phyloP scores from a whole-genome alignment of 2,888 invertebrate genomes.

The Pediacus dermestoides region DNA sequence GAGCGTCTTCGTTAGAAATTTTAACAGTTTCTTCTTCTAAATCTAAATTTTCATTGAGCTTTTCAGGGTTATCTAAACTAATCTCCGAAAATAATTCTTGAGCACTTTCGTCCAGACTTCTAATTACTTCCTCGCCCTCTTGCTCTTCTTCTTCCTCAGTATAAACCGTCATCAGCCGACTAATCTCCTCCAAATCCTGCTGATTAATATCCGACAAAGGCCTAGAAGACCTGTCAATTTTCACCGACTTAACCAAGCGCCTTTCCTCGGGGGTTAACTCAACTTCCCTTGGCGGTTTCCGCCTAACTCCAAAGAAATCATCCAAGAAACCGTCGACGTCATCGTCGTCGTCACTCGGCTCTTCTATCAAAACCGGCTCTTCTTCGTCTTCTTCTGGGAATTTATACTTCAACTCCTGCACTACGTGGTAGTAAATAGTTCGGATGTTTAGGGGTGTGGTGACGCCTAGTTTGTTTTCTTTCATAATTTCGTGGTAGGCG shows the following conservation, averaged over 20 bases:
- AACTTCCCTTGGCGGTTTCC: conserved; percentile 3
- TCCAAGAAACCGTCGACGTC: conserved; percentile 19
- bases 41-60: too few relatives aligned
- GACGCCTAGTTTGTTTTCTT: conserved; percentile 32
- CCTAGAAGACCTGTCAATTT: conserved; percentile 20
- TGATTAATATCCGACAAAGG: conserved; percentile 38
- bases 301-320: conserved; percentile 17
- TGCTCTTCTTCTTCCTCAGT: conserved; percentile 11
- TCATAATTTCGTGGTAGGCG: conserved; percentile 18
- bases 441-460: conserved; percentile 26
- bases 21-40: too few relatives aligned
- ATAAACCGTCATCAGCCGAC: conserved; percentile 28
- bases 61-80: too few relatives aligned
- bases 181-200: conserved; percentile 34
- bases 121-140: not conserved
- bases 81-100: not conserved
- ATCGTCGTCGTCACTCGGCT: conserved; percentile 7
- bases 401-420: conserved; percentile 35
- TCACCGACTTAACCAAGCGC: conserved; percentile 16
- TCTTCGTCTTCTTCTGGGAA: conserved; percentile 19
- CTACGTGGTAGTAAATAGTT: conserved; percentile 30
- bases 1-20: too few relatives aligned
- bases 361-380: conserved; percentile 7
- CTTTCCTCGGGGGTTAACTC: conserved; percentile 24
- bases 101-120: conserved; percentile 4